Evolutionary conservation across 2,113 vertebrate species (phyloP).

Genomic region (Phasianus colchicus): DNA sequence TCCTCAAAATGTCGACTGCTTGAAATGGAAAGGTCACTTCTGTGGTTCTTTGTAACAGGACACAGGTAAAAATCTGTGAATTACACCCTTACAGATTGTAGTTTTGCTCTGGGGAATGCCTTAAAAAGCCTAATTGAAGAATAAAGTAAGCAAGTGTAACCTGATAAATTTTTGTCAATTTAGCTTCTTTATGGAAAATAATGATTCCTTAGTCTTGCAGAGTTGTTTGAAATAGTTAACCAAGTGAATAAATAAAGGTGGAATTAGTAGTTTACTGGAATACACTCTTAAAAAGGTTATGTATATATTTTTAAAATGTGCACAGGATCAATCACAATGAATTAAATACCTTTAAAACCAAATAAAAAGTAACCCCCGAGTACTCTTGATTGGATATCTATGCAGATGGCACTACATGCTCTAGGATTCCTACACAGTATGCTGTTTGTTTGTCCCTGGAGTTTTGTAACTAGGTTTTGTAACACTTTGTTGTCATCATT

Average conservation of each 20-base stretch:
- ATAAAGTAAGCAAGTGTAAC: neutral
- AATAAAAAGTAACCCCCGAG: neutral
- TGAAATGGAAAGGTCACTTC: neutral
- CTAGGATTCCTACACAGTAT: neutral
- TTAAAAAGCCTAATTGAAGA: conserved; percentile 50
- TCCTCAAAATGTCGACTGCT: conserved; percentile 16
- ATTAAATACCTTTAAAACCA: neutral
- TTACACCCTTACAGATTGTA: neutral
- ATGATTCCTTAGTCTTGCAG: neutral
- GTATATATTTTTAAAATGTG: neutral
- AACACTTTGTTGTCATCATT: neutral
- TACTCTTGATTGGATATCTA: neutral
- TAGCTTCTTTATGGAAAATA: neutral
- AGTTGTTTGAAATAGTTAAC: conserved; percentile 1
- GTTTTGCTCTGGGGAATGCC: conserved; percentile 17
- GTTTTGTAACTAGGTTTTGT: neutral
- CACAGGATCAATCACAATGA: neutral
- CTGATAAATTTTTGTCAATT: neutral
- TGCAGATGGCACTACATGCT: neutral
- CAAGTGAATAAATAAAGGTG: neutral
- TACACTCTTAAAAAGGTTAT: neutral
- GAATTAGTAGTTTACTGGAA: neutral
- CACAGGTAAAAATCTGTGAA: neutral
- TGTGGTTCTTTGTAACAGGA: conserved; percentile 4
- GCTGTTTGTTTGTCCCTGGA: neutral